phyloP scores from a whole-genome alignment of 2,113 vertebrate genomes.

The Pelecanoides urinatrix region DNA sequence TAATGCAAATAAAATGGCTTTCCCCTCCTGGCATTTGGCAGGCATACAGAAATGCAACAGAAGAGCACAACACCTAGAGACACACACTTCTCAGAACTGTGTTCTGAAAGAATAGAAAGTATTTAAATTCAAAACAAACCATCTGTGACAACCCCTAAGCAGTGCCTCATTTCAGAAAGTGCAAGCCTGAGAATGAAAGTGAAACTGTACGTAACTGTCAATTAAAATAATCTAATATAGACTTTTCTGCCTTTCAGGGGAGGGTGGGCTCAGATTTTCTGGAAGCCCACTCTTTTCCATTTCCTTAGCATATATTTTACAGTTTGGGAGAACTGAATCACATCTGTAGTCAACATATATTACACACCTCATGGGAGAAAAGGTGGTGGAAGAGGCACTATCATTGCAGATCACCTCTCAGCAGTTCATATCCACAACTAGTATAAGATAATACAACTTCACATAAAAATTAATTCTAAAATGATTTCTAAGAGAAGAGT shows the following conservation, averaged over 20 bases:
- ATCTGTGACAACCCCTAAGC: constrained; percentile 6
- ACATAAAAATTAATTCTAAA: background rate
- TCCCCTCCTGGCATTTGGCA: background rate
- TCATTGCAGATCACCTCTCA: background rate
- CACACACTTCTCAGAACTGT: background rate
- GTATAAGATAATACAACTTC: background rate
- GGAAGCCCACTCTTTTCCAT: background rate
- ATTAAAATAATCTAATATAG: constrained; percentile 33
- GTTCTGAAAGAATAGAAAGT: background rate
- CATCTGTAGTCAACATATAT: background rate
- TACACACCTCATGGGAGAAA: background rate
- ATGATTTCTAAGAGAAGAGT: background rate
- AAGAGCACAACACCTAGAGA: background rate
- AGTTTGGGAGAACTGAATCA: background rate
- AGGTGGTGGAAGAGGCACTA: background rate
- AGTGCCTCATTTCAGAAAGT: background rate
- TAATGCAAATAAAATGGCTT: background rate
- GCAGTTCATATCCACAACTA: background rate
- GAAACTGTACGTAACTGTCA: background rate
- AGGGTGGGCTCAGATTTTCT: background rate
- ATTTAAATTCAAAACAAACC: background rate
- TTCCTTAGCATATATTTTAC: background rate
- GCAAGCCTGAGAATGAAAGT: background rate
- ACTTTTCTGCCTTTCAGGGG: background rate
- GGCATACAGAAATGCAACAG: background rate